Base-by-base conservation (phyloP, 2,113 vertebrate genomes). In the Gavia stellata region DNA sequence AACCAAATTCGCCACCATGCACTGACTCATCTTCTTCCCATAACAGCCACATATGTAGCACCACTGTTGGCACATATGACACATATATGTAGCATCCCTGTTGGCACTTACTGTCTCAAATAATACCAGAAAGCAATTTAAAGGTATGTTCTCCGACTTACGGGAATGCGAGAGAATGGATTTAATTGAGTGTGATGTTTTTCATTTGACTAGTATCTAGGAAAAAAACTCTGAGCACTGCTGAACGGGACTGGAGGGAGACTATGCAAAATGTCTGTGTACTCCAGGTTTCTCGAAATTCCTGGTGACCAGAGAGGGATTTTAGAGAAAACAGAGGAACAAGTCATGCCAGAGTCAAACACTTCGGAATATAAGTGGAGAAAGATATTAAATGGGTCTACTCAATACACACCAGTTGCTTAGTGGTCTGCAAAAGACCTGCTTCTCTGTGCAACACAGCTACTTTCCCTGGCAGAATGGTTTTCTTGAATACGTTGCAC, bases 261-360 rank as follows among this genome's bases (percentile, higher is more conserved):
- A 24, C 42, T 4, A 14, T 3, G 8, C 15, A 21, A 50, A 66
- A 34, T 14, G 6, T 9, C 6, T 9, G 7, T 7, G 18, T 29
- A 14, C 7, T 62, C 50, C 29, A 34, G 26, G 7, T n/a, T 87
- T 47, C 49, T 17, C 44, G 56, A 42, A 63, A 67, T 16, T 52
- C 58, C 23, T 31, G 0, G 0, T 1, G 6, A 65, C 11, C 45
- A 12, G 9, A 7, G 13, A 56, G 20, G 20, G 29, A 55, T 52
- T 82, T 70, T 10, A 49, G 73, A 75, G 70, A 56, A 68, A 29
- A 73, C 3, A 45, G 15, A 45, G 28, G 36, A 77, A 12, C 10
- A 11, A 33, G 2, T 8, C 29, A 62, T 15, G 26, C 11, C 74
- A 71, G n/a, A 38, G 36, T 44, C 10, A 14, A 9, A 40, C 33